Conservation (phyloP, 2,888 invertebrate species). For the Caenorhabditis wallacei region DNA sequence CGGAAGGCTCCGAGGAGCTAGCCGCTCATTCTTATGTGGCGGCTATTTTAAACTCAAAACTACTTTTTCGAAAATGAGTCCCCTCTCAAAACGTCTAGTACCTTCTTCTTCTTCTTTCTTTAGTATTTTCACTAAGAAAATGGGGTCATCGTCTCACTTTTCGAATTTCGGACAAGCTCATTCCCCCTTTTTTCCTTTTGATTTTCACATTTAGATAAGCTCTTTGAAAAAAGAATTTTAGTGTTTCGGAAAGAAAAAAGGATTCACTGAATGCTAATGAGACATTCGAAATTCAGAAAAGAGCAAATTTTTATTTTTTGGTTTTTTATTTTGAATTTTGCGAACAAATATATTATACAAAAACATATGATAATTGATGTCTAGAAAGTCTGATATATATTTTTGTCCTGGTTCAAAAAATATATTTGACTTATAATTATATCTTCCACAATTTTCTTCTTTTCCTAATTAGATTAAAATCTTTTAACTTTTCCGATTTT, state of each 20-base stretch:
- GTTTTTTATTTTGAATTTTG: background rate
- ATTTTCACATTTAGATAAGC: conserved; percentile 10
- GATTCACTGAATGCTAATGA: background rate
- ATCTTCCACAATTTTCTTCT: no score
- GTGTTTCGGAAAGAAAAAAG: background rate
- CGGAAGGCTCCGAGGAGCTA: background rate
- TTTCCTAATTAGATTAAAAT: no score
- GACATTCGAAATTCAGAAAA: background rate
- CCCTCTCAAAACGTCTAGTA: conserved; percentile 29
- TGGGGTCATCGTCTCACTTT: conserved; percentile 12
- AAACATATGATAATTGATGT: no score
- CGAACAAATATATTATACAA: no score
- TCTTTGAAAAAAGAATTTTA: background rate
- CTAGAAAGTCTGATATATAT: no score
- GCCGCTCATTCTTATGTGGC: background rate
- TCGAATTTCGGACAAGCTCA: background rate
- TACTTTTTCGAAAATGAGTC: conserved; percentile 42
- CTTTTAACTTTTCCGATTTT: no score
- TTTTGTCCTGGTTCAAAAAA: no score
- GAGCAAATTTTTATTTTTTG: background rate
- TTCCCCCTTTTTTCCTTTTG: background rate
- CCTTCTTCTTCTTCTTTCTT: conserved; percentile 8
- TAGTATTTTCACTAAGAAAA: conserved; percentile 16
- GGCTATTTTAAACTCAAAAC: conserved; percentile 44
- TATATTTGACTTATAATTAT: no score